Evolutionary conservation across 2,888 invertebrate genomes (phyloP).

Genomic region (Celastrina argiolus): DNA sequence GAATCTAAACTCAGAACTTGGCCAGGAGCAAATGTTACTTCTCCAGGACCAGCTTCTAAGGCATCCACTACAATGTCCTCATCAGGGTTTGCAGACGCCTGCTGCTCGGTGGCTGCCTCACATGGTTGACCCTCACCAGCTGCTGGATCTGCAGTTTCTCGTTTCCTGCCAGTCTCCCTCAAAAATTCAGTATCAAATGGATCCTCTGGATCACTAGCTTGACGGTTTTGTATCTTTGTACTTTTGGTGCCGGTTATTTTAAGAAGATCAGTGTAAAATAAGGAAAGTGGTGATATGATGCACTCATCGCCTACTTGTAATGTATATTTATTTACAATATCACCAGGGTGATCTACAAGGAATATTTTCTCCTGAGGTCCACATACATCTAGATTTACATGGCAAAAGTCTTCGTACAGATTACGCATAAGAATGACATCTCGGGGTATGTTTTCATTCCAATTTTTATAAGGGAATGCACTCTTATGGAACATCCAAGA

Average conservation of each 20-base stretch:
- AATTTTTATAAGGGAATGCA: conserved; percentile 92
- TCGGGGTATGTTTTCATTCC: conserved; percentile 83
- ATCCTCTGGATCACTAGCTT: conserved; percentile 89
- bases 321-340: conserved; percentile 83
- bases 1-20: conserved; percentile 93
- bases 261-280: conserved; percentile 92
- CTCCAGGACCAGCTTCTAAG: conserved; percentile 74
- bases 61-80: conserved; percentile 86
- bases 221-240: conserved; percentile 85
- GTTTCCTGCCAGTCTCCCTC: conserved; percentile 87
- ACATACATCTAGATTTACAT: conserved; percentile 92
- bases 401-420: conserved; percentile 93
- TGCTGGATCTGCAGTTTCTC: conserved; percentile 62
- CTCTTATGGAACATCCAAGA: conserved; percentile 93
- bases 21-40: conserved; percentile 85
- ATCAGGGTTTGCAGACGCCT: conserved; percentile 74
- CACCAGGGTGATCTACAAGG: conserved; percentile 83
- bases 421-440: conserved; percentile 89
- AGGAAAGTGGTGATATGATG: conserved; percentile 91
- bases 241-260: conserved; percentile 88
- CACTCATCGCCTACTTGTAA: conserved; percentile 94
- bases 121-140: conserved; percentile 65
- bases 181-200: conserved; percentile 95
- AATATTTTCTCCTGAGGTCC: conserved; percentile 92
- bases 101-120: conserved; percentile 72